These are phyloP conservation scores for Vulpes ferrilata DNA, from an alignment of 2,113 vertebrate species.

Conservation along the genomic window DNA sequence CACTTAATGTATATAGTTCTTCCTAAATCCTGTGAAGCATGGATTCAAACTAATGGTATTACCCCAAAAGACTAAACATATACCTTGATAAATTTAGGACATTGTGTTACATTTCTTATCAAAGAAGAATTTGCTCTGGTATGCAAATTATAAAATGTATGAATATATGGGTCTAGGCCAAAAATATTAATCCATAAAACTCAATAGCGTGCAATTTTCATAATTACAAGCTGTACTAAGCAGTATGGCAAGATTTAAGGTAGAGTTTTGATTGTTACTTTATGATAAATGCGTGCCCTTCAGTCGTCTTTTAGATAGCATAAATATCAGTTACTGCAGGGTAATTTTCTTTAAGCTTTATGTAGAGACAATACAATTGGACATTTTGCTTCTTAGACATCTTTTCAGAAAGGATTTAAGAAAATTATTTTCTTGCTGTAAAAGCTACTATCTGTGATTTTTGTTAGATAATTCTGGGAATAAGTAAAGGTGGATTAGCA, in stretches of 20 bases:
- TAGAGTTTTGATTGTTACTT: neutral
- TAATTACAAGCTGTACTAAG: neutral
- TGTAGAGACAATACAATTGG: neutral
- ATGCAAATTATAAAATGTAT: constrained; percentile 36
- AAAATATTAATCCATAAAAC: constrained; percentile 53
- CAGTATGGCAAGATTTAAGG: constrained; percentile 36
- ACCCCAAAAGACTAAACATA: neutral
- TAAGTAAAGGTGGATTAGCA: neutral
- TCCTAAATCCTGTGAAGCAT: neutral
- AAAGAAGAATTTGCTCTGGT: constrained; percentile 59
- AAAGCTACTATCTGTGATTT: neutral
- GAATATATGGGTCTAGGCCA: neutral
- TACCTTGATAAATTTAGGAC: constrained; percentile 51
- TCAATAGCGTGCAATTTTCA: neutral
- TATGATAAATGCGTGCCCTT: neutral
- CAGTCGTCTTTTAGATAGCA: neutral
- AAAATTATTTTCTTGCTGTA: neutral
- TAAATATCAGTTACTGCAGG: neutral
- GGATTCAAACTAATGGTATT: neutral
- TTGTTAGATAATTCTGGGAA: neutral
- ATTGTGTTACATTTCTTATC: neutral
- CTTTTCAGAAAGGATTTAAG: neutral
- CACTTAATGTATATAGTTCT: neutral
- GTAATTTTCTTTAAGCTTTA: neutral
- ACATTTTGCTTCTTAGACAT: neutral